A percentile compares a stretch with the other conserved stretches of the same genome.
Conservation (phyloP, 2,888 invertebrate species). For the Abrostola tripartita region DNA sequence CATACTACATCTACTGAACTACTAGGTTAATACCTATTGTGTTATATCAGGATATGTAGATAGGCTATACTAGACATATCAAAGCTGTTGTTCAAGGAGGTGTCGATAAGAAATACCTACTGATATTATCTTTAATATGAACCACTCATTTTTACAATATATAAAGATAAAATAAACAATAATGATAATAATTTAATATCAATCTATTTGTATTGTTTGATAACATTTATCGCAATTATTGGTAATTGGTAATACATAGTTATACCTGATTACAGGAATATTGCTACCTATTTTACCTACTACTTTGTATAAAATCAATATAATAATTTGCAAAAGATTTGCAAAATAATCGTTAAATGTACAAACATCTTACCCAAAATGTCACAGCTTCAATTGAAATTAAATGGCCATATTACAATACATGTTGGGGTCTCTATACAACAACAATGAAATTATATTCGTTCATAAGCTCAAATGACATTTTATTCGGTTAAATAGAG, state of each 20-base stretch:
- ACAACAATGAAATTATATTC: constrained; percentile 68
- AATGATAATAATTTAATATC: constrained; percentile 83
- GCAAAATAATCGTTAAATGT: constrained; percentile 23
- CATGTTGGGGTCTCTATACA: constrained; percentile 66
- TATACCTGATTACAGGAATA: constrained; percentile 69
- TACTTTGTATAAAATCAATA: constrained; percentile 11
- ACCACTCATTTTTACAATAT: constrained; percentile 80
- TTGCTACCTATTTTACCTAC: constrained; percentile 55
- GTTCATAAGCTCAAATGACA: constrained; percentile 73
- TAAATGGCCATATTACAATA: constrained; percentile 74
- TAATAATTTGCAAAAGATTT: constrained; percentile 21
- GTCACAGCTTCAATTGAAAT: constrained; percentile 65
- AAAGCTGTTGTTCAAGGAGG: constrained; percentile 61
- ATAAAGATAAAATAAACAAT: constrained; percentile 82
- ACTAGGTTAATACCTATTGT: constrained; percentile 5
- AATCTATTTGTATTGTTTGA: constrained; percentile 84
- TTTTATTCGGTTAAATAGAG: constrained; percentile 76
- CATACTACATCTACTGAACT: no score
- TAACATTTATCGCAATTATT: constrained; percentile 82
- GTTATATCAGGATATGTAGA: constrained; percentile 56
- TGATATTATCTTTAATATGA: constrained; percentile 81
- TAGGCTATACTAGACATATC: constrained; percentile 64
- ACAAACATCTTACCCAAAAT: constrained; percentile 29
- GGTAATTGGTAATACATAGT: constrained; percentile 70
- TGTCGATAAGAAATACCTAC: constrained; percentile 64